These are phyloP conservation scores for Chymomyza fuscimana DNA, from an alignment of 2,888 invertebrate species.

Conservation along the genomic window DNA sequence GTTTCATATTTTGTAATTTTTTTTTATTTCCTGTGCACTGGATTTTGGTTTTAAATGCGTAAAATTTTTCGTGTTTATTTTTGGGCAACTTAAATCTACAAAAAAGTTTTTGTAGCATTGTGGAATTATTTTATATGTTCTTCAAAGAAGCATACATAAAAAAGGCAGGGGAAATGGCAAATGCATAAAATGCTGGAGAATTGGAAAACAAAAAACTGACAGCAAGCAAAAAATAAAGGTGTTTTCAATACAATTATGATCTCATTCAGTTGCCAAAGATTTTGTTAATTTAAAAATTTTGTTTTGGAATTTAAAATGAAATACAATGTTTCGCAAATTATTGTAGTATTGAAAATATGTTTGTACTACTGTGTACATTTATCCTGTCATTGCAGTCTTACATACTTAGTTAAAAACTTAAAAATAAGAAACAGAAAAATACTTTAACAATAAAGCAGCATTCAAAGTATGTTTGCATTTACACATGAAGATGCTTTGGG, in stretches of 20 bases:
- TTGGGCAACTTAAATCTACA: conserved; percentile 44
- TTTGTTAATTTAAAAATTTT: too few species aligned
- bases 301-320: background rate
- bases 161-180: background rate
- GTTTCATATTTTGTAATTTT: conserved; percentile 23
- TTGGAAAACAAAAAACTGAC: background rate
- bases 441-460: too few species aligned
- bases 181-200: background rate
- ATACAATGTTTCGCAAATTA: background rate
- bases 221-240: background rate
- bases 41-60: conserved; percentile 38
- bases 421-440: too few species aligned
- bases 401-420: too few species aligned
- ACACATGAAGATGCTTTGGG: too few species aligned
- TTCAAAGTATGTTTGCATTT: too few species aligned
- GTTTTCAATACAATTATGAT: background rate
- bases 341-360: too few species aligned
- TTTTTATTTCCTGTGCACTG: background rate
- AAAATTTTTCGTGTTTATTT: conserved; percentile 17
- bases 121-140: background rate
- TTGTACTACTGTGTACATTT: too few species aligned
- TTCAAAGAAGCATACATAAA: background rate
- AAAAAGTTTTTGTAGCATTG: conserved; percentile 7
- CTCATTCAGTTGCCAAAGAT: too few species aligned
- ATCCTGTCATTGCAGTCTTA: too few species aligned